Evolutionary conservation across 2,113 vertebrate species (phyloP), one percentile per base, ranked within the genome.

Genomic region (Amphilophus citrinellus): DNA sequence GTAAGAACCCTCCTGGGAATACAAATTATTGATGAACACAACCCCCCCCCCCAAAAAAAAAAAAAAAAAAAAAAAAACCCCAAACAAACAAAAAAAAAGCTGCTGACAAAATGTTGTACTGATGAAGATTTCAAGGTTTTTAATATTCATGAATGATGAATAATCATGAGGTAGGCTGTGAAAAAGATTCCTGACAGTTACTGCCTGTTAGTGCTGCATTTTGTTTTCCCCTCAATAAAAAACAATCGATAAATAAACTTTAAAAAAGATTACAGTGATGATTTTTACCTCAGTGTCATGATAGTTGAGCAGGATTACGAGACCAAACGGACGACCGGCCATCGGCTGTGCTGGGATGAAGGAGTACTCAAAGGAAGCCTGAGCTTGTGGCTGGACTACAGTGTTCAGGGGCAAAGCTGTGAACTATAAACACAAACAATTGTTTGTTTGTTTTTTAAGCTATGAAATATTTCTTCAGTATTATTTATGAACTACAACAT

Each of bases 351-450:
- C 95, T 6, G 96, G 96, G 90, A 96, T 95, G 78, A 96, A 96
- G 30, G 96, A 96, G 84, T 96, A 96, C 85, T 96, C 95, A 13
- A 96, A 96, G 63, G 96, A 94, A 5, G 96, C 96, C 92, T 96
- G 96, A 59, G 92, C 90, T 85, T 95, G 77, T 1, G 96, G 94
- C 85, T 91, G 93, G 27, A 96, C 92, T 11, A 94, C 79, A 0
- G 89, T 93, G 89, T 87, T 94, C 90, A 96, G 86, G 68, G 95
- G 88, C 88, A 96, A 78, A 20, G 96, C 96, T 89, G 96, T 96
- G 90, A 96, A 96, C 96, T 96, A 50, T 4, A 80, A 35, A 81
- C 10, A 87, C 59, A 89, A 27, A 89, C 59, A 10, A 75, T 15
- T 4, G 10, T 35, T 65, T n/a, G 3, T 32, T 37, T 37, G 6